phyloP scores from a whole-genome alignment of 1,140 invertebrate species.

The Battus philenor region DNA sequence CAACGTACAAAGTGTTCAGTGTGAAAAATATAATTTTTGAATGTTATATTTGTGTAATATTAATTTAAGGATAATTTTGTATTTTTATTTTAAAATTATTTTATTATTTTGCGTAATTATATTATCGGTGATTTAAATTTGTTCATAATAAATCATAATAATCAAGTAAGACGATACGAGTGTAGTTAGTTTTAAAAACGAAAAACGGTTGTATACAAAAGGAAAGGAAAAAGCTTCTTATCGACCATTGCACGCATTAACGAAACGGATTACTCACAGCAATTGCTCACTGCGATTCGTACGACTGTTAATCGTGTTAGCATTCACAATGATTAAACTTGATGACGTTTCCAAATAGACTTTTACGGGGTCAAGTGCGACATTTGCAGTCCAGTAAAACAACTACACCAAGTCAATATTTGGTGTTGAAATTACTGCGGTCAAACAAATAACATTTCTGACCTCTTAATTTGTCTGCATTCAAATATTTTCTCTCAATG shows the following conservation, averaged over 20 bases:
- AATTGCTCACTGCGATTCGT: slow-evolving; percentile 35
- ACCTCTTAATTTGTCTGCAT: not conserved
- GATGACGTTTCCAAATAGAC: slow-evolving; percentile 21
- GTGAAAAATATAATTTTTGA: no score
- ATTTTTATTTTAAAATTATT: not conserved
- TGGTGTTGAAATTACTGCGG: not conserved
- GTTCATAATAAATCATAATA: not conserved
- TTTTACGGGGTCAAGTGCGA: slow-evolving; percentile 26
- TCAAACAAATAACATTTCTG: not conserved
- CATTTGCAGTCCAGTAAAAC: slow-evolving; percentile 10
- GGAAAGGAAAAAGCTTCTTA: slow-evolving; percentile 16
- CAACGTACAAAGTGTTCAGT: no score
- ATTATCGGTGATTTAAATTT: not conserved
- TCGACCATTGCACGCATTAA: slow-evolving; percentile 19
- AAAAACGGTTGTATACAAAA: no score
- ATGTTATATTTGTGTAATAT: not conserved
- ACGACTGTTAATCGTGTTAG: slow-evolving; percentile 42
- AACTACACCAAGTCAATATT: slow-evolving; percentile 1
- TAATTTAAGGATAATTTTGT: not conserved
- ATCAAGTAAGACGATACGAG: not conserved
- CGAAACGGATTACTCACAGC: slow-evolving; percentile 29
- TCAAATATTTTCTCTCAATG: no score
- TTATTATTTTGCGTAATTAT: not conserved
- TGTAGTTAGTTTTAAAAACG: no score
- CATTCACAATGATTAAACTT: slow-evolving; percentile 31